Evolutionary conservation across 2,888 invertebrate species (phyloP).

Genomic region (Chorisops tibialis): DNA sequence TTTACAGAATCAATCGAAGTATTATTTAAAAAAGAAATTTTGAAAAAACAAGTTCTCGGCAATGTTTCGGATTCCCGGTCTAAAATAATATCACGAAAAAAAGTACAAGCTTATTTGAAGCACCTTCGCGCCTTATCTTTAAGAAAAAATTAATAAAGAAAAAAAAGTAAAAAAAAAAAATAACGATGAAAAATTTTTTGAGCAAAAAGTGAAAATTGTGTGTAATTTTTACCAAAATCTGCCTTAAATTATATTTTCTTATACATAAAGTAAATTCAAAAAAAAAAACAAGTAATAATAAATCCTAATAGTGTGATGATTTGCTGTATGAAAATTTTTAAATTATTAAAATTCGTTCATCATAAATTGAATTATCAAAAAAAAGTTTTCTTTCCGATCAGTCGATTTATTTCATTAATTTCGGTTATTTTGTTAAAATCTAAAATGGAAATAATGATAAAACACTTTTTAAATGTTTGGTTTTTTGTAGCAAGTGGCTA

Average conservation of each 20-base stretch:
- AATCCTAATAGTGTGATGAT: conserved; percentile 35
- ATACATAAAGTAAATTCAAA: conserved; percentile 44
- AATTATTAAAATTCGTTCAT: background rate
- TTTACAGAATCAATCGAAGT: conserved; percentile 44
- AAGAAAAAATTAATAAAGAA: conserved; percentile 54
- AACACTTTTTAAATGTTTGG: background rate
- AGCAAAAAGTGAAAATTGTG: conserved; percentile 50
- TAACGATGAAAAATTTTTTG: conserved; percentile 37
- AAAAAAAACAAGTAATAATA: conserved; percentile 19
- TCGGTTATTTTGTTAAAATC: conserved; percentile 1
- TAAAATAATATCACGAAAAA: conserved; percentile 62
- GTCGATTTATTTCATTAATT: conserved; percentile 14
- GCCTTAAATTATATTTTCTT: conserved; percentile 66
- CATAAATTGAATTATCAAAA: background rate
- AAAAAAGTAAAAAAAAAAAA: conserved; percentile 43
- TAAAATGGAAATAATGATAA: background rate
- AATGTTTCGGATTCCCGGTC: conserved; percentile 59
- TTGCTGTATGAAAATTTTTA: conserved; percentile 25
- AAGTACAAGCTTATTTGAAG: conserved; percentile 71
- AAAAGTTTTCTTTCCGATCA: conserved; percentile 17
- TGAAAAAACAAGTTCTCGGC: conserved; percentile 41
- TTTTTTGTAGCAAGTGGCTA: conserved; percentile 12
- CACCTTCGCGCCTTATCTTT: conserved; percentile 72
- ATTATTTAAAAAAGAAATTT: conserved; percentile 15
- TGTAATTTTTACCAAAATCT: conserved; percentile 63